A percentile compares a stretch with the other conserved stretches of the same genome.
Conservation (phyloP, 92 coral and sea anemone species). For the Chrysogorgia sp. region DNA sequence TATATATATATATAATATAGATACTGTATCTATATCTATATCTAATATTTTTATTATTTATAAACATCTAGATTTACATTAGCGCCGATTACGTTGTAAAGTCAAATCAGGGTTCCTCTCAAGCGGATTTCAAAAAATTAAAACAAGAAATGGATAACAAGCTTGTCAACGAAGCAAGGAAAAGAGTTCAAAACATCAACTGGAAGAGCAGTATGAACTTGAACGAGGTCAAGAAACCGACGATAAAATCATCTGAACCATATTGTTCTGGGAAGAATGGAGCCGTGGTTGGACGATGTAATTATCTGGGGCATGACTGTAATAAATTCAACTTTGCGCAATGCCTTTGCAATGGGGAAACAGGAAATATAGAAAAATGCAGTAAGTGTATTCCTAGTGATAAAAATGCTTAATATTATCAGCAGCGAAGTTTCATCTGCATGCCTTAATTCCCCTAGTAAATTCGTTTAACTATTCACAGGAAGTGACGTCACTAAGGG, state of each 20-base stretch:
- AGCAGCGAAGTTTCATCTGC: too few relatives aligned
- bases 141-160: slow-evolving; percentile 1
- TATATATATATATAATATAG: too few relatives aligned
- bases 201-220: slow-evolving; percentile 7
- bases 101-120: neutral
- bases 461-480: too few relatives aligned
- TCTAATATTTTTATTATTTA: neutral
- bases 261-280: slow-evolving; percentile 80
- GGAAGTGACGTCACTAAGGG: too few relatives aligned
- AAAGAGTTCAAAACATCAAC: neutral
- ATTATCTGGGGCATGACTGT: slow-evolving; percentile 68
- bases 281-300: slow-evolving; percentile 83
- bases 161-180: neutral
- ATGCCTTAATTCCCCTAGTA: too few relatives aligned
- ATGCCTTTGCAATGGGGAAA: slow-evolving; percentile 75
- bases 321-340: slow-evolving; percentile 50
- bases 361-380: slow-evolving; percentile 84
- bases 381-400: slow-evolving; percentile 64
- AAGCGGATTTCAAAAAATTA: slow-evolving; percentile 18
- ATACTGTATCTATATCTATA: too few relatives aligned
- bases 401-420: neutral
- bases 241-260: slow-evolving; percentile 63
- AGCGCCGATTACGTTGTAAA: slow-evolving; percentile 7
- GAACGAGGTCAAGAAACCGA: neutral
- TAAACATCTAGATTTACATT: neutral